phyloP scores from a whole-genome alignment of 1,140 invertebrate genomes.

The Maniola jurtina region DNA sequence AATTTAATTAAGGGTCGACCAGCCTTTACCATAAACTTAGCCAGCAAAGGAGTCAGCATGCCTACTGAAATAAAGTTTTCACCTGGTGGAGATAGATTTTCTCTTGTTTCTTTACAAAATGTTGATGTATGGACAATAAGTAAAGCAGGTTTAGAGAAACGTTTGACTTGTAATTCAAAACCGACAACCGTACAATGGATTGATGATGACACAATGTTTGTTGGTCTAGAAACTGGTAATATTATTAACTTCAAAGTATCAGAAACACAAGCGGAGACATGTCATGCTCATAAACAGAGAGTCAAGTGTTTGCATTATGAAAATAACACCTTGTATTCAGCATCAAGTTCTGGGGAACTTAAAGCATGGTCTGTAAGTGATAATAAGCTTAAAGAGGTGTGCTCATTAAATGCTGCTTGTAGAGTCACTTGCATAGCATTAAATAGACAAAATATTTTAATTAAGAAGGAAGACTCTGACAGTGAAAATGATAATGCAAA shows the following conservation, averaged over 20 bases:
- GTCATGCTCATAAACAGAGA: constrained; percentile 82
- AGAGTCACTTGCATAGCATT: constrained; percentile 81
- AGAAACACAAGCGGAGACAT: constrained; percentile 70
- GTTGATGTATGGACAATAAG: constrained; percentile 89
- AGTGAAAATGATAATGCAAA: constrained; percentile 37
- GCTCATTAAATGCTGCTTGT: constrained; percentile 78
- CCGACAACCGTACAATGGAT: constrained; percentile 83
- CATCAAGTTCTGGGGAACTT: constrained; percentile 87
- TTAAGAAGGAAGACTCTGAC: constrained; percentile 67
- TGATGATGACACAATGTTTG: constrained; percentile 80
- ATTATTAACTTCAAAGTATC: constrained; percentile 82
- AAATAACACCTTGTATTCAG: constrained; percentile 80
- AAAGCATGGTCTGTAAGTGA: constrained; percentile 85
- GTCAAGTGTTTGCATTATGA: constrained; percentile 83
- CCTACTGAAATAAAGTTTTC: constrained; percentile 82
- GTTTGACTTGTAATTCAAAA: constrained; percentile 81
- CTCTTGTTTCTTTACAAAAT: constrained; percentile 83
- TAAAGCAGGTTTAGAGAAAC: constrained; percentile 82
- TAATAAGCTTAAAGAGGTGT: constrained; percentile 76
- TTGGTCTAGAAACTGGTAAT: constrained; percentile 86
- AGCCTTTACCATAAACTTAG: constrained; percentile 92
- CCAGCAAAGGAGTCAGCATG: constrained; percentile 80
- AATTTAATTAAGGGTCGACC: constrained; percentile 94
- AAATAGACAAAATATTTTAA: constrained; percentile 65
- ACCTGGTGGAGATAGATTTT: constrained; percentile 85